A percentile compares a stretch with the other conserved stretches of the same genome.
phyloP scores from a whole-genome alignment of 2,888 invertebrate species.

The Fabriciana adippe region DNA sequence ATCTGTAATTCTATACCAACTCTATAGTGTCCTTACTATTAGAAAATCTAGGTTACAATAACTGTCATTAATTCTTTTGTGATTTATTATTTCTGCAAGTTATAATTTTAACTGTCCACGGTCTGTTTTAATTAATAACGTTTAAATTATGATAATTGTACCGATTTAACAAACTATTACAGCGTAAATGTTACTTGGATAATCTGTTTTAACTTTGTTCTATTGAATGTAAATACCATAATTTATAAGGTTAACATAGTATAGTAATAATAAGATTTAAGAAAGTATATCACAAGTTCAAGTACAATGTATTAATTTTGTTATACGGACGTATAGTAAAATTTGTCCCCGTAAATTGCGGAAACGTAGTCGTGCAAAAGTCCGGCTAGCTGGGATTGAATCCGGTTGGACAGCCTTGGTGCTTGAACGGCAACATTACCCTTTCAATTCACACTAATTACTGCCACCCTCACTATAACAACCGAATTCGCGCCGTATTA shows the following conservation, averaged over 20 bases:
- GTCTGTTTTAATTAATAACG: slow-evolving; percentile 24
- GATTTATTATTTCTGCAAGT: slow-evolving; percentile 38
- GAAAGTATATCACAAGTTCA: slow-evolving; percentile 1
- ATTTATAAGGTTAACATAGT: not conserved
- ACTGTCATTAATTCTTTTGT: slow-evolving; percentile 40
- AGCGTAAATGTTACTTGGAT: slow-evolving; percentile 2
- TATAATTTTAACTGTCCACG: slow-evolving; percentile 29
- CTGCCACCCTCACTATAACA: slow-evolving; percentile 51
- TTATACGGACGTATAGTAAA: slow-evolving; percentile 19
- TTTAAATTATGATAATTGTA: slow-evolving; percentile 25
- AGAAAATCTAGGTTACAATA: slow-evolving; percentile 41
- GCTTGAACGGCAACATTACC: slow-evolving; percentile 77
- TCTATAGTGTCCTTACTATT: slow-evolving; percentile 37
- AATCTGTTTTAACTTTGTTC: slow-evolving; percentile 1
- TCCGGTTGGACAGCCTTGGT: slow-evolving; percentile 79
- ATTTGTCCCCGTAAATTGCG: slow-evolving; percentile 51
- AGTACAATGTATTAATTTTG: slow-evolving; percentile 24
- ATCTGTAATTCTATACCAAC: slow-evolving; percentile 36
- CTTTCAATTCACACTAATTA: slow-evolving; percentile 77
- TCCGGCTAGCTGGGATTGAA: slow-evolving; percentile 75
- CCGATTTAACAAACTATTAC: slow-evolving; percentile 9
- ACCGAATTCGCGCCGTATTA: slow-evolving; percentile 8
- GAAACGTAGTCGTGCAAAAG: slow-evolving; percentile 71
- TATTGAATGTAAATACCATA: not conserved
- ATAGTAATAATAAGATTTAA: not conserved